A percentile compares a stretch with the other conserved stretches of the same genome.
phyloP scores from a whole-genome alignment of 2,797 vertebrate species.

The Lithobates pipiens region DNA sequence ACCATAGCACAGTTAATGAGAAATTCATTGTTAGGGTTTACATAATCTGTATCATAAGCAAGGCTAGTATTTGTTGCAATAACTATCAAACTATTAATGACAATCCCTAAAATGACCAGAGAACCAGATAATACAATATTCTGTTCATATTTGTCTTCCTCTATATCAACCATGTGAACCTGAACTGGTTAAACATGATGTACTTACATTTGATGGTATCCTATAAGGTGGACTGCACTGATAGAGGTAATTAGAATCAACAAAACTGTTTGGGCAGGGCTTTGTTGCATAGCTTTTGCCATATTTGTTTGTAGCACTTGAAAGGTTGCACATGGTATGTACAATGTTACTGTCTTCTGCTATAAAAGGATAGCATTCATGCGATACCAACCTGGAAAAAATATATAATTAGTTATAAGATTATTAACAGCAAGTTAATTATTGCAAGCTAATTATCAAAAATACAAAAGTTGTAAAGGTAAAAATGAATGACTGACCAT shows the following conservation, averaged over 20 bases:
- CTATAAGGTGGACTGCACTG: constrained; percentile 91
- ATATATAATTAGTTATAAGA: neutral
- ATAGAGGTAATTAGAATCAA: constrained; percentile 88
- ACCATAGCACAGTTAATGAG: too few relatives aligned
- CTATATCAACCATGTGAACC: neutral
- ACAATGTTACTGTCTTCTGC: constrained; percentile 67
- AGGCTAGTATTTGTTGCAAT: too few relatives aligned
- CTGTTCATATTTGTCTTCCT: too few relatives aligned
- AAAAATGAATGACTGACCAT: too few relatives aligned
- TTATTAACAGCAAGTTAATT: too few relatives aligned
- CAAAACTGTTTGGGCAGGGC: constrained; percentile 86
- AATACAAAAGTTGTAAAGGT: too few relatives aligned
- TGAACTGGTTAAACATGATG: neutral
- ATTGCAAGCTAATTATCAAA: too few relatives aligned
- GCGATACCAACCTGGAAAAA: constrained; percentile 74
- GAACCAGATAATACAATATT: too few relatives aligned
- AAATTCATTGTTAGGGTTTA: too few relatives aligned
- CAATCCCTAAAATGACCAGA: too few relatives aligned
- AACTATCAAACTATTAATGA: too few relatives aligned
- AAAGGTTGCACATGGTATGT: constrained; percentile 70
- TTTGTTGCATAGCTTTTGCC: constrained; percentile 74
- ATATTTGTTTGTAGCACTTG: constrained; percentile 67
- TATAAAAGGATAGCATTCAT: constrained; percentile 77
- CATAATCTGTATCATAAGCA: too few relatives aligned
- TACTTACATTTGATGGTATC: constrained; percentile 80